Percentiles rank a stretch among this genome's conserved stretches.
Conservation (phyloP, 2,888 invertebrate species). For the Lagria hirta region DNA sequence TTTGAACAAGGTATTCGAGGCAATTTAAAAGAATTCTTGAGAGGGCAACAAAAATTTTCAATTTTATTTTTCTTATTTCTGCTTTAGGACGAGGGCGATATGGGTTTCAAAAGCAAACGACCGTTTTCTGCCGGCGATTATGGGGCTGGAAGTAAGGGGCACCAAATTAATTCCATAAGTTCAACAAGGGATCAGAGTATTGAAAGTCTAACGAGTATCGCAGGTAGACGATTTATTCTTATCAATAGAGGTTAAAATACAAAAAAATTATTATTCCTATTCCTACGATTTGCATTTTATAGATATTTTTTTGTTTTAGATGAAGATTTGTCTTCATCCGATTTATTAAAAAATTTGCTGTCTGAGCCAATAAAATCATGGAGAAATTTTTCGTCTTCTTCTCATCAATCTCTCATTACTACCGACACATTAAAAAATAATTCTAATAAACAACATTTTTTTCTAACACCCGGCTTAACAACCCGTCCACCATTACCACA, state of each 20-base stretch:
- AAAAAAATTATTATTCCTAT: background rate
- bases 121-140: conserved; percentile 48
- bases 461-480: conserved; percentile 45
- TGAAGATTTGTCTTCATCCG: conserved; percentile 42
- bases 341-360: conserved; percentile 44
- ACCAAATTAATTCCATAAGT: conserved; percentile 23
- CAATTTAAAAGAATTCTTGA: conserved; percentile 3
- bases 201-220: conserved; percentile 42
- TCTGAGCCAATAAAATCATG: conserved; percentile 45
- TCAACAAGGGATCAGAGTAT: conserved; percentile 29
- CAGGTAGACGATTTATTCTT: conserved; percentile 32
- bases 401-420: conserved; percentile 8
- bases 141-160: conserved; percentile 28
- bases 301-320: conserved; percentile 33
- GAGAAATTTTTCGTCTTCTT: conserved; percentile 29
- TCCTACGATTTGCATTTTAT: background rate
- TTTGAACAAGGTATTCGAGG: conserved; percentile 33
- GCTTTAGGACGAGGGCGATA: conserved; percentile 35
- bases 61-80: conserved; percentile 2
- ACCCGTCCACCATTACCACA: conserved; percentile 51
- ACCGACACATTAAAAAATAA: no score
- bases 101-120: conserved; percentile 33
- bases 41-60: no score
- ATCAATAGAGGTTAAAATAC: background rate
- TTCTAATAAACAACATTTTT: conserved; percentile 3